These are phyloP conservation scores for Drosophila neonasuta DNA, from an alignment of 2,888 invertebrate genomes.

Conservation along the genomic window DNA sequence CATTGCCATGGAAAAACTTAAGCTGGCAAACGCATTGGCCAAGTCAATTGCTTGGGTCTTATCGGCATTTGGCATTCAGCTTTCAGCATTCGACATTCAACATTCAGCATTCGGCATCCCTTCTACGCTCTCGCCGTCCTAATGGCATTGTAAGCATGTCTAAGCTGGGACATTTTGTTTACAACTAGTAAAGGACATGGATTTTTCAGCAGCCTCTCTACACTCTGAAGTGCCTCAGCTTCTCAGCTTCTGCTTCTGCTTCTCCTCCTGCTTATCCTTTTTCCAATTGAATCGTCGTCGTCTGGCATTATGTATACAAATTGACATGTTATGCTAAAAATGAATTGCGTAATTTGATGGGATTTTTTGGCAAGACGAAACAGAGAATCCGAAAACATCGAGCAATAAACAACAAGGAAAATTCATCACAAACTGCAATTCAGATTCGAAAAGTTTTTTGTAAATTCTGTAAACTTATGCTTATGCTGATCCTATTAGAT, in stretches of 20 bases:
- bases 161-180: constrained; percentile 69
- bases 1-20: constrained; percentile 45
- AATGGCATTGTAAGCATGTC: constrained; percentile 71
- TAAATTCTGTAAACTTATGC: constrained; percentile 37
- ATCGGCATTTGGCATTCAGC: constrained; percentile 48
- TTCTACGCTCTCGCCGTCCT: constrained; percentile 42
- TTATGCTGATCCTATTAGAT: constrained; percentile 56
- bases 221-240: background rate
- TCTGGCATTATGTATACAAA: constrained; percentile 60
- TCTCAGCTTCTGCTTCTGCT: background rate
- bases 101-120: constrained; percentile 39
- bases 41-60: constrained; percentile 55
- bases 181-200: constrained; percentile 45
- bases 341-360: constrained; percentile 72
- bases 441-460: constrained; percentile 44
- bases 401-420: background rate
- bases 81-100: constrained; percentile 39
- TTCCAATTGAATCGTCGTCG: constrained; percentile 26
- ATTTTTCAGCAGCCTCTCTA: constrained; percentile 29
- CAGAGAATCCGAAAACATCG: background rate
- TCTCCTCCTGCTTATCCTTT: constrained; percentile 6
- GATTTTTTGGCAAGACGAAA: constrained; percentile 13
- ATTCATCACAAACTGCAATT: constrained; percentile 39
- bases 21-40: constrained; percentile 53
- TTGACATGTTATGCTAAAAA: constrained; percentile 74